phyloP scores from a whole-genome alignment of 2,888 invertebrate genomes.

The Megaustenia siamemsis region DNA sequence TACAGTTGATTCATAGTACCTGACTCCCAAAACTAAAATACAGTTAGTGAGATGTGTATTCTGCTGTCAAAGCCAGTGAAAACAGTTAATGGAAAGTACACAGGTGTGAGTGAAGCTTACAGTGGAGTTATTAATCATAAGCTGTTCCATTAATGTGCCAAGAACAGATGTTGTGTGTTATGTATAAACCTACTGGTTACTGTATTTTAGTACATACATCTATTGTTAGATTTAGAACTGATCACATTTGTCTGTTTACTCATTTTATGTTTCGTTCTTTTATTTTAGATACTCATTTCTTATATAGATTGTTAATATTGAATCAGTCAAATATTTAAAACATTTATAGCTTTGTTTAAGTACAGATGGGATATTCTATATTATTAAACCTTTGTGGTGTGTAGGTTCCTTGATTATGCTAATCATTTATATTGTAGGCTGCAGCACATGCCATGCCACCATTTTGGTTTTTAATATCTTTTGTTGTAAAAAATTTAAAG shows the following conservation, averaged over 20 bases:
- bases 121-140: not conserved
- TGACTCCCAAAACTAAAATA: not conserved
- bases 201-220: not conserved
- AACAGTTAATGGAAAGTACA: not conserved
- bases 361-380: too few relatives aligned
- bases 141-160: not conserved
- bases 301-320: too few relatives aligned
- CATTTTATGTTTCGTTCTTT: not conserved
- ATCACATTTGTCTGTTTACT: not conserved
- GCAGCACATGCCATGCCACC: too few relatives aligned
- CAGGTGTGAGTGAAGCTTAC: not conserved
- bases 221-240: not conserved
- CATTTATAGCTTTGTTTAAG: too few relatives aligned
- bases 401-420: too few relatives aligned
- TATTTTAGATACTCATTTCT: not conserved
- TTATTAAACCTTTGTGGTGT: too few relatives aligned
- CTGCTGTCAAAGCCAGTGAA: not conserved
- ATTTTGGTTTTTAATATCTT: too few relatives aligned
- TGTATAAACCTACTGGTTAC: not conserved
- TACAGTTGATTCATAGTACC: not conserved
- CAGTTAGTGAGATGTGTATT: not conserved
- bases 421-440: too few relatives aligned
- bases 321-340: too few relatives aligned
- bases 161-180: constrained; percentile 27
- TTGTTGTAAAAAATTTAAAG: too few relatives aligned